Evolutionary conservation across 2,797 vertebrate genomes (phyloP), one percentile per base, ranked within the genome.

Genomic region (Clarias fuscus): DNA sequence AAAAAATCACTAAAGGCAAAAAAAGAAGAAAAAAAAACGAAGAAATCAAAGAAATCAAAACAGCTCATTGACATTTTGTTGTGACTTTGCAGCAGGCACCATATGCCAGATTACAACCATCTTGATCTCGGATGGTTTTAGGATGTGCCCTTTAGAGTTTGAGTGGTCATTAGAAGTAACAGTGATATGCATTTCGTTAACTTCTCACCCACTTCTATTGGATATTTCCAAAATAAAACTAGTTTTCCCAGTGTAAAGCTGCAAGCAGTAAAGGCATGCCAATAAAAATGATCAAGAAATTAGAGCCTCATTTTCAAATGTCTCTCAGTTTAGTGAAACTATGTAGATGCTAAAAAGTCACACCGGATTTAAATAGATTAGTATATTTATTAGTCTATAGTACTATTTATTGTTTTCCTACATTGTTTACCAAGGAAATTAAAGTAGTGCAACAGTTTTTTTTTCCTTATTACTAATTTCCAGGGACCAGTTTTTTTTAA

Each of bases 1-100:
- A 70, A 81, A 86, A 79, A 80, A 48, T 75, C 61, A 84, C 20
- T 84, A 73, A 85, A 48, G 20, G 59, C 40, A 83, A 81, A 64
- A 43, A 58, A 81, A 64, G 33, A 58, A 48, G 17, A 7, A n/a
- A 56, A 53, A n/a, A 15, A 7, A 27, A 22, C 1, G 65, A 73
- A 4, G 59, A n/a, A n/a, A n/a, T n/a, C n/a, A n/a, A n/a, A 78
- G 73, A 87, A 76, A n/a, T n/a, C 84, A 87, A 88, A 88, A 80
- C 30, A 81, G 75, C n/a, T 85, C 77, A 53, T 56, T 86, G 79
- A 83, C 48, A 78, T 87, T 87, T 76, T 53, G 73, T 65, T 82
- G 67, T 56, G 61, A 56, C 33, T 59, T 20, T 24, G 3, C 73
- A 71, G 58, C 65, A 84, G 59, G 78, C 67, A 79, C 22, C 77